Percentiles rank a stretch among this genome's conserved stretches.
Evolutionary conservation across 2,888 invertebrate genomes (phyloP).

Genomic region (Cheilosia vulpina): DNA sequence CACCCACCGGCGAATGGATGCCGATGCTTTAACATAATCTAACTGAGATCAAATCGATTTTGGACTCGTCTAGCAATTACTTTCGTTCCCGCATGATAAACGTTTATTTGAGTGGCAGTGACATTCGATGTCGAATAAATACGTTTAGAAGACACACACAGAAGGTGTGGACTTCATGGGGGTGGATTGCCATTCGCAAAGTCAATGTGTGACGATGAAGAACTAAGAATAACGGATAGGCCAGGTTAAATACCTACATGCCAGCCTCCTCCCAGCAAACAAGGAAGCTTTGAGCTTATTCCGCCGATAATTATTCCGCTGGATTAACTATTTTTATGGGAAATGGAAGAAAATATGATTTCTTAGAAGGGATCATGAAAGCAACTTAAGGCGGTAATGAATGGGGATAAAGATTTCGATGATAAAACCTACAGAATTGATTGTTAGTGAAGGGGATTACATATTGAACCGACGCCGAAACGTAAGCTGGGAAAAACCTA

Average conservation of each 20-base stretch:
- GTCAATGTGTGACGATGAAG: constrained; percentile 55
- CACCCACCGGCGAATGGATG: background rate
- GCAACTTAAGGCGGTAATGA: constrained; percentile 62
- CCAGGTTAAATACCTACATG: constrained; percentile 30
- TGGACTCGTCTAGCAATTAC: constrained; percentile 21
- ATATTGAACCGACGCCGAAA: background rate
- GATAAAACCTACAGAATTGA: constrained; percentile 41
- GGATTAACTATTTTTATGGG: constrained; percentile 25
- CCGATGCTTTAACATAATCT: constrained; percentile 46
- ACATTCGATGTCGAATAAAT: background rate
- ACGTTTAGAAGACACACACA: background rate
- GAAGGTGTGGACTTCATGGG: constrained; percentile 29
- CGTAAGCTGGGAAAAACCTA: no score
- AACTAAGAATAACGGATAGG: constrained; percentile 42
- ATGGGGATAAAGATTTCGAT: constrained; percentile 11
- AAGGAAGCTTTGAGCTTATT: constrained; percentile 19
- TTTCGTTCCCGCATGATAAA: background rate
- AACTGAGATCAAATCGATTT: constrained; percentile 60
- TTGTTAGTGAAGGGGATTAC: constrained; percentile 15
- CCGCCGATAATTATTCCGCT: constrained; percentile 37
- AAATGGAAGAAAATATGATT: background rate
- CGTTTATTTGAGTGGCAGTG: no score
- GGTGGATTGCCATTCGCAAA: constrained; percentile 46
- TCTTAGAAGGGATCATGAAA: constrained; percentile 30
- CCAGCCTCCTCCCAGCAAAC: constrained; percentile 8